Conservation (phyloP, 2,797 vertebrate genomes). For the Phoeniculus purpureus region DNA sequence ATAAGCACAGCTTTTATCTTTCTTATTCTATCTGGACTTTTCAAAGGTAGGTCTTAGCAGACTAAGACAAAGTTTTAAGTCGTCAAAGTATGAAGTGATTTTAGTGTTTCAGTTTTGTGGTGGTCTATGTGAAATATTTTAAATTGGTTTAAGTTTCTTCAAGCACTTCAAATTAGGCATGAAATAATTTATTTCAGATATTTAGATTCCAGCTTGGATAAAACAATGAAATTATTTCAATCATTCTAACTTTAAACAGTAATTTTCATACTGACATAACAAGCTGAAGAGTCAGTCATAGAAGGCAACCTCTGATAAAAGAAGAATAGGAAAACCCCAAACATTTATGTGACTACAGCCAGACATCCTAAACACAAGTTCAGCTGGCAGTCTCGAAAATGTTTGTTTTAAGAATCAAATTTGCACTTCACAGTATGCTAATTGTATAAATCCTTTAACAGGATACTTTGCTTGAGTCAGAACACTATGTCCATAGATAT, state of each 20-base stretch:
- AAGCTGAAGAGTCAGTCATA: not conserved
- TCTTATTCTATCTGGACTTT: not conserved
- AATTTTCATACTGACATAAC: not conserved
- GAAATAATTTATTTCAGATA: not conserved
- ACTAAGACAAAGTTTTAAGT: not conserved
- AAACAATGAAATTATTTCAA: conserved; percentile 15
- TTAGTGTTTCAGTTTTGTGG: not conserved
- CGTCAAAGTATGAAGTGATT: not conserved
- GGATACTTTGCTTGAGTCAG: conserved; percentile 62
- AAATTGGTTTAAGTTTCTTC: not conserved
- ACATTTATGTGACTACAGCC: not conserved
- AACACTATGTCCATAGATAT: conserved; percentile 61
- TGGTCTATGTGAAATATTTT: not conserved
- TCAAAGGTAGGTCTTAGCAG: not conserved
- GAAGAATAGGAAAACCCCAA: not conserved
- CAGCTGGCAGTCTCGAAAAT: conserved; percentile 36
- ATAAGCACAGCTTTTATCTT: not conserved
- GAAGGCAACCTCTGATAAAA: not conserved
- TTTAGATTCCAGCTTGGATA: not conserved
- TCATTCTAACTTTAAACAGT: not conserved
- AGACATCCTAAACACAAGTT: conserved; percentile 16
- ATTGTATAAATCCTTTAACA: conserved; percentile 65
- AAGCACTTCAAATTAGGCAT: not conserved
- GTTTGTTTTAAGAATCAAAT: conserved; percentile 54
- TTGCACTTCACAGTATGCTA: conserved; percentile 52